Evolutionary conservation across 1,140 invertebrate genomes (phyloP).

Genomic region (Glomeris maerens): DNA sequence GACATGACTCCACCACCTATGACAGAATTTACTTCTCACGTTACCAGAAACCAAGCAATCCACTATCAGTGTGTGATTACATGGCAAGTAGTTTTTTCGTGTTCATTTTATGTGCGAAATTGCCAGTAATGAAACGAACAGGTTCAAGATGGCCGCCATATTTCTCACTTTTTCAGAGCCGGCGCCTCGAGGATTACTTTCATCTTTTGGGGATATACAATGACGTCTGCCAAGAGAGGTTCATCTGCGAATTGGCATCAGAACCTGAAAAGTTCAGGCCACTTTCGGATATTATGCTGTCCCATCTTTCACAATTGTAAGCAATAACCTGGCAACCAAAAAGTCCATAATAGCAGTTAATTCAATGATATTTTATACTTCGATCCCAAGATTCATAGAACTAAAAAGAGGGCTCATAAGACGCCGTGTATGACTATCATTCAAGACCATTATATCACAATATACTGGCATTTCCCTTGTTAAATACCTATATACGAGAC

Average conservation of each 20-base stretch:
- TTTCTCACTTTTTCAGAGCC: neutral
- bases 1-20: no score
- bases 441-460: no score
- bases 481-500: no score
- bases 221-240: constrained; percentile 1
- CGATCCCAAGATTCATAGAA: no score
- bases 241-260: constrained; percentile 8
- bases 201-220: neutral
- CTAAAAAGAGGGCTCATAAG: no score
- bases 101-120: neutral
- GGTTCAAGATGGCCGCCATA: neutral
- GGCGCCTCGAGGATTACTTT: neutral
- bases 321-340: no score
- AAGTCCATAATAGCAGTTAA: no score
- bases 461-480: no score
- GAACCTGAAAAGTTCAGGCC: neutral
- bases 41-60: no score
- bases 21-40: no score
- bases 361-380: no score
- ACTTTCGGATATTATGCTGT: neutral
- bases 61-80: neutral
- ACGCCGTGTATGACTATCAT: no score
- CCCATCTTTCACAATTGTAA: neutral
- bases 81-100: neutral
- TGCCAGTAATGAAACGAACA: neutral